Evolutionary conservation across 2,113 vertebrate species (phyloP).

Genomic region (Chlorodrepanis virens): DNA sequence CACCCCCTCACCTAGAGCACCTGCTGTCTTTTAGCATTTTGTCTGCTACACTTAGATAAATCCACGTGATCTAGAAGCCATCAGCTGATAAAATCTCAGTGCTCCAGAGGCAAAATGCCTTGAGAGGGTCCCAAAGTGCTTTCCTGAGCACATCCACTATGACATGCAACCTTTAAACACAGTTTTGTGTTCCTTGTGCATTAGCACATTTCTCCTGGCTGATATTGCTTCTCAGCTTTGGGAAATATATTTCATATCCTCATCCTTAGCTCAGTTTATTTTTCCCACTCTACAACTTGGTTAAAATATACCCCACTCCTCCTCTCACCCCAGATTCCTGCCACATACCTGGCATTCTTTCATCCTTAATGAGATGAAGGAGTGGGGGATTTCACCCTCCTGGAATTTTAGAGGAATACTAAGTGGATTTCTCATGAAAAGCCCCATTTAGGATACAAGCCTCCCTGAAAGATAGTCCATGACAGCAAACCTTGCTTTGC

Average conservation of each 20-base stretch:
- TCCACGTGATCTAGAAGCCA: neutral
- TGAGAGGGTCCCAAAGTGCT: neutral
- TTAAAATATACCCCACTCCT: constrained; percentile 46
- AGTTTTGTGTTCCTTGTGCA: neutral
- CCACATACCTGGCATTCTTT: constrained; percentile 65
- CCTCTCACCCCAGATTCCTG: constrained; percentile 59
- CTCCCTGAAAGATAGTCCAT: neutral
- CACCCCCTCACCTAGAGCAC: neutral
- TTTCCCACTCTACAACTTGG: neutral
- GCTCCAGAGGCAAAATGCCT: neutral
- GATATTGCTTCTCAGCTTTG: neutral
- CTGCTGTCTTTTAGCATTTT: neutral
- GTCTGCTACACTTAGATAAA: neutral
- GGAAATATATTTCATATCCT: neutral
- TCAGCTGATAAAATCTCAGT: neutral
- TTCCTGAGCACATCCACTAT: neutral
- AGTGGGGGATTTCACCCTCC: constrained; percentile 51
- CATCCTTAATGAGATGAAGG: constrained; percentile 52
- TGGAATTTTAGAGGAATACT: constrained; percentile 62
- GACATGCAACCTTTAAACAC: neutral
- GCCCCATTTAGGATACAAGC: neutral
- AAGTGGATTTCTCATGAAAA: constrained; percentile 61
- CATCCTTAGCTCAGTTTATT: neutral
- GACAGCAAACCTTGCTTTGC: neutral
- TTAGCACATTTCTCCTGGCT: neutral